phyloP scores from a whole-genome alignment of 2,888 invertebrate genomes.

The Brassicogethes aeneus region DNA sequence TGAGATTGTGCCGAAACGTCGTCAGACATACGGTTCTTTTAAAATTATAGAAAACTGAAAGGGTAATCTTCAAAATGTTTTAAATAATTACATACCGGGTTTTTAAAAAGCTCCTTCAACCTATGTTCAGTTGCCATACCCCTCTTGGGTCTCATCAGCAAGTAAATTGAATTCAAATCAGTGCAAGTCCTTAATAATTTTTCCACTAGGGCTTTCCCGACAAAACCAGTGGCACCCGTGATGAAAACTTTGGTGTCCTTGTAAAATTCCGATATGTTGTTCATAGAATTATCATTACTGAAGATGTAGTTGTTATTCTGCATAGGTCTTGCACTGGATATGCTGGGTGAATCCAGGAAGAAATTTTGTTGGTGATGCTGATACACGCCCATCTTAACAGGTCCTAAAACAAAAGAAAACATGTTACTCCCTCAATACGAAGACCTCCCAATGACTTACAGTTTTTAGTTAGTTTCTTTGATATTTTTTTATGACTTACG shows the following conservation, averaged over 20 bases:
- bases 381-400: slow-evolving; percentile 6
- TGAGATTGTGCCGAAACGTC: no score
- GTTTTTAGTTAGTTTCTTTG: no score
- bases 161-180: slow-evolving; percentile 64
- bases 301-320: slow-evolving; percentile 15
- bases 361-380: slow-evolving; percentile 5
- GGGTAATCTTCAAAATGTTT: no score
- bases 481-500: no score
- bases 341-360: neutral
- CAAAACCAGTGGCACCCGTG: slow-evolving; percentile 63
- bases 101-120: slow-evolving; percentile 64
- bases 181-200: slow-evolving; percentile 83
- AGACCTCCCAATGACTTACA: no score
- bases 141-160: slow-evolving; percentile 69
- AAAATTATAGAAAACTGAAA: no score
- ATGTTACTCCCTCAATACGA: no score
- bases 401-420: no score
- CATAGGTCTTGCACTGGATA: neutral
- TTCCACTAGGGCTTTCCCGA: slow-evolving; percentile 89
- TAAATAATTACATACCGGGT: slow-evolving; percentile 49
- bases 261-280: slow-evolving; percentile 33
- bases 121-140: slow-evolving; percentile 62
- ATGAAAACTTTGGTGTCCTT: slow-evolving; percentile 32
- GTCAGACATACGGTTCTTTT: no score
- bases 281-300: slow-evolving; percentile 17